These are phyloP conservation scores for Asteroscopus sphinx DNA, from an alignment of 2,888 invertebrate genomes.

Conservation along the genomic window DNA sequence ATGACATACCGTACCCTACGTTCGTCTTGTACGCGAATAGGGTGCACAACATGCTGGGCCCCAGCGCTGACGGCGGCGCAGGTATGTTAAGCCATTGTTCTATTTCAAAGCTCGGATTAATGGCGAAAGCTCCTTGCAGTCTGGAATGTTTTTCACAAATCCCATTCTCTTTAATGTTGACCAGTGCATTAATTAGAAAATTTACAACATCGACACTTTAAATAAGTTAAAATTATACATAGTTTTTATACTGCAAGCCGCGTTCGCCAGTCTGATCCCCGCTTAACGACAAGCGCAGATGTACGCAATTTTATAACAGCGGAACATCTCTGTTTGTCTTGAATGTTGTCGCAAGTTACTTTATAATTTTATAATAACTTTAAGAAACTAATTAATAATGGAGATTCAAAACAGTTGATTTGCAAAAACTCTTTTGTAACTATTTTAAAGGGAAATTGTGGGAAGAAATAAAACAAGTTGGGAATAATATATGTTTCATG, in stretches of 20 bases:
- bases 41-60: constrained; percentile 98
- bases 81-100: constrained; percentile 88
- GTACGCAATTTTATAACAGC: constrained; percentile 15
- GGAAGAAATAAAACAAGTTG: too few species aligned
- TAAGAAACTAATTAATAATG: not conserved
- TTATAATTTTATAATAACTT: constrained; percentile 9
- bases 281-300: constrained; percentile 41
- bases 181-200: constrained; percentile 20
- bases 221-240: constrained; percentile 10
- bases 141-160: constrained; percentile 9
- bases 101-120: constrained; percentile 60
- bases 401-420: not conserved
- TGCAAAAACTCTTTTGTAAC: too few species aligned
- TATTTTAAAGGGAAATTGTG: too few species aligned
- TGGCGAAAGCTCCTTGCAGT: constrained; percentile 46
- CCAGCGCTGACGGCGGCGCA: constrained; percentile 97
- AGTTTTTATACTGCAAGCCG: constrained; percentile 33
- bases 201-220: not conserved
- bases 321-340: constrained; percentile 24
- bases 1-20: constrained; percentile 98
- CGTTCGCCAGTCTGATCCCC: constrained; percentile 46
- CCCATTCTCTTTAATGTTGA: constrained; percentile 31
- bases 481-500: too few species aligned
- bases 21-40: constrained; percentile 97
- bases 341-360: constrained; percentile 37